Evolutionary conservation across 2,888 invertebrate genomes (phyloP).

Genomic region (Pseudoips prasinana): DNA sequence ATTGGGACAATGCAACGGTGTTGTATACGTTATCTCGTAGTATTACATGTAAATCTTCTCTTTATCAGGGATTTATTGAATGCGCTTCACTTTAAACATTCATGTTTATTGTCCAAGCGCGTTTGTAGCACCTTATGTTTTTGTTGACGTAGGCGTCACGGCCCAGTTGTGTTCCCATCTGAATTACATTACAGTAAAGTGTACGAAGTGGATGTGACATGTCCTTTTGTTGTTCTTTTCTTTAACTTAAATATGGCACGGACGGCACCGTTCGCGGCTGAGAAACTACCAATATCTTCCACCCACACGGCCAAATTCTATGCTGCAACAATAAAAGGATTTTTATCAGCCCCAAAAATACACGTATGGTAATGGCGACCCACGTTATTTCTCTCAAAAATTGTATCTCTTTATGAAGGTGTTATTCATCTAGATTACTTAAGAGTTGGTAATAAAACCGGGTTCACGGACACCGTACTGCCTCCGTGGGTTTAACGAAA

Average conservation of each 20-base stretch:
- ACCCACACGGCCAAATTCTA: slow-evolving; percentile 67
- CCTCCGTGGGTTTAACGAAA: slow-evolving; percentile 49
- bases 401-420: slow-evolving; percentile 61
- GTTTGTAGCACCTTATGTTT: slow-evolving; percentile 55
- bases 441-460: slow-evolving; percentile 59
- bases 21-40: slow-evolving; percentile 55
- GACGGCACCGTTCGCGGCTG: slow-evolving; percentile 34
- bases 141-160: slow-evolving; percentile 71
- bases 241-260: slow-evolving; percentile 43
- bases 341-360: slow-evolving; percentile 50
- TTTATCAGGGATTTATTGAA: slow-evolving; percentile 76
- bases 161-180: slow-evolving; percentile 58
- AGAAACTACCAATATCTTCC: slow-evolving; percentile 56
- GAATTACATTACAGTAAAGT: slow-evolving; percentile 56
- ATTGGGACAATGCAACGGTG: slow-evolving; percentile 54
- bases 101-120: slow-evolving; percentile 61
- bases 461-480: slow-evolving; percentile 63
- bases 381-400: slow-evolving; percentile 60
- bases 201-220: slow-evolving; percentile 43
- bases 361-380: slow-evolving; percentile 59
- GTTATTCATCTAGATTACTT: slow-evolving; percentile 73
- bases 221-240: slow-evolving; percentile 52
- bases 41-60: slow-evolving; percentile 61
- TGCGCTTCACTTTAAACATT: slow-evolving; percentile 63
- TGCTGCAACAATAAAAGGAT: slow-evolving; percentile 58